These are phyloP conservation scores for Luperina nickerlii DNA, from an alignment of 2,888 invertebrate genomes.

Conservation along the genomic window DNA sequence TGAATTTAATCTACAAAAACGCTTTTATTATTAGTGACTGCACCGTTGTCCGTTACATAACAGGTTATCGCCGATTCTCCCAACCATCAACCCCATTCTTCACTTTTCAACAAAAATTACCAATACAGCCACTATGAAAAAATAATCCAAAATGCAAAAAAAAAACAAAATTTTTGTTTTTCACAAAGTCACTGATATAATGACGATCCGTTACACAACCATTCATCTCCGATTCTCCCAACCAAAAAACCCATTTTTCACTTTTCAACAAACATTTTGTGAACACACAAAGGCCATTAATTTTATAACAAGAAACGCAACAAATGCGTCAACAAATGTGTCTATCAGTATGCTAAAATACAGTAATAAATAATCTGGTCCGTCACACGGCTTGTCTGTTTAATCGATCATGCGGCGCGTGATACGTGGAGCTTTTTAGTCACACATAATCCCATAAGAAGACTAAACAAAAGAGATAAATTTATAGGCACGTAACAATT, in stretches of 20 bases:
- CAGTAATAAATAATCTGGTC: slow-evolving; percentile 41
- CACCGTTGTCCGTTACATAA: too few species aligned
- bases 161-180: too few species aligned
- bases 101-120: too few species aligned
- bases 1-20: too few species aligned
- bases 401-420: slow-evolving; percentile 31
- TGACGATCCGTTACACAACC: background rate
- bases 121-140: too few species aligned
- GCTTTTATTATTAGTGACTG: too few species aligned
- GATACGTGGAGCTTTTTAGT: slow-evolving; percentile 15
- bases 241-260: slow-evolving; percentile 1
- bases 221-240: background rate
- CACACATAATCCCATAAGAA: background rate
- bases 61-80: too few species aligned
- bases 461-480: background rate
- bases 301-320: background rate
- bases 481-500: background rate
- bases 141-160: background rate
- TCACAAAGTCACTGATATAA: background rate
- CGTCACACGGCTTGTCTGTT: background rate
- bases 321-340: slow-evolving; percentile 24
- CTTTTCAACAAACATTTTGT: background rate
- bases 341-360: slow-evolving; percentile 26
- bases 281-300: slow-evolving; percentile 3
- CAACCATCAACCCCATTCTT: too few species aligned